Percentiles rank a stretch among this genome's conserved stretches.
Conservation (phyloP, 2,888 invertebrate genomes). For the Polylopha cassiicola region DNA sequence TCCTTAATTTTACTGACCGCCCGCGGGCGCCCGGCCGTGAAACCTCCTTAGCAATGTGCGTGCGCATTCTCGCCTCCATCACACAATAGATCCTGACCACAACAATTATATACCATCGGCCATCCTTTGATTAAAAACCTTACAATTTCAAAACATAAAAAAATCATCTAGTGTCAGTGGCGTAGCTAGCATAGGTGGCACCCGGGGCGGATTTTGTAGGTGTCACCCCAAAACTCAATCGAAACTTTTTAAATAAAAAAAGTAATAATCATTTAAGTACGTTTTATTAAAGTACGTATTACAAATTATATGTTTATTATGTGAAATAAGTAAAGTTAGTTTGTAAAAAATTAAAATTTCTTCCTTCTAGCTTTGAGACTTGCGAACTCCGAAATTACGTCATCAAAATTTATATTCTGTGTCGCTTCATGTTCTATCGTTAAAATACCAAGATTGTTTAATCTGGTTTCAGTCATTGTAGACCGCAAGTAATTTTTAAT, state of each 20-base stretch:
- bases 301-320: neutral
- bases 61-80: too few relatives aligned
- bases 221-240: neutral
- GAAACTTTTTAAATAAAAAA: neutral
- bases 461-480: conserved; percentile 10
- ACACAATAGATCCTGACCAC: too few relatives aligned
- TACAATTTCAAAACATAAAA: too few relatives aligned
- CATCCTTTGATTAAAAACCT: too few relatives aligned
- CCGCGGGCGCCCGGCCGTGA: too few relatives aligned
- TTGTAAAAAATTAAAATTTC: neutral
- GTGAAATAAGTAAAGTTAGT: neutral
- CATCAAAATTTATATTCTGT: conserved; percentile 7
- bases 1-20: too few relatives aligned
- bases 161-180: neutral
- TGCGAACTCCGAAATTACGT: conserved; percentile 10
- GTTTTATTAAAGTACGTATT: too few relatives aligned
- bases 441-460: conserved; percentile 2
- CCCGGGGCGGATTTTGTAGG: neutral
- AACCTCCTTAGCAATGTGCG: too few relatives aligned
- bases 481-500: conserved; percentile 5
- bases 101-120: too few relatives aligned
- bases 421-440: conserved; percentile 3
- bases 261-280: too few relatives aligned
- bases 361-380: conserved; percentile 1
- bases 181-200: neutral